Evolutionary conservation across 1,140 invertebrate genomes (phyloP).

Genomic region (Sesamia nonagrioides): DNA sequence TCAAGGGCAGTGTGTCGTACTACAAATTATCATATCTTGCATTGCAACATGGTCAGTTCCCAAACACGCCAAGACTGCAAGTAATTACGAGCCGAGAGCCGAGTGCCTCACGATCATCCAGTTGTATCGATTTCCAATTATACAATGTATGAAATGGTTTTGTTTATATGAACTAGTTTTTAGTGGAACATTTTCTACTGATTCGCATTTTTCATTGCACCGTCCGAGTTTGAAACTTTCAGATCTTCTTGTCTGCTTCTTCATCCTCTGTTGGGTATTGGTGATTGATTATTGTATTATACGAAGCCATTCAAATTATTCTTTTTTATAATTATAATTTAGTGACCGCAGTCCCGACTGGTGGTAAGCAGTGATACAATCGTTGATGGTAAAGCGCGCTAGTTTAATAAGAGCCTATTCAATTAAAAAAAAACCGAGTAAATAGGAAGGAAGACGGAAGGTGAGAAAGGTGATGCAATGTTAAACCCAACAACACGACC

Average conservation of each 20-base stretch:
- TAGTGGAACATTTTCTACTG: slow-evolving; percentile 9
- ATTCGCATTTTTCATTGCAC: slow-evolving; percentile 22
- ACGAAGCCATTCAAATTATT: background rate
- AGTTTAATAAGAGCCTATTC: too few species aligned
- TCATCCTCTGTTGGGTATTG: background rate
- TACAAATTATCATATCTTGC: slow-evolving; percentile 47
- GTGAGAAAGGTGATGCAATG: too few species aligned
- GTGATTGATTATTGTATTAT: background rate
- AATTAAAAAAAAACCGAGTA: too few species aligned
- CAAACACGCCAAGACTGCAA: slow-evolving; percentile 24
- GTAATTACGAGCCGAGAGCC: slow-evolving; percentile 8
- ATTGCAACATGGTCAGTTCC: slow-evolving; percentile 28
- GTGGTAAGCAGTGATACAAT: too few species aligned
- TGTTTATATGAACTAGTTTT: slow-evolving; percentile 23
- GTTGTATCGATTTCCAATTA: slow-evolving; percentile 46
- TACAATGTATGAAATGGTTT: slow-evolving; percentile 31
- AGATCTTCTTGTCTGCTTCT: background rate
- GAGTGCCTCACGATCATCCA: slow-evolving; percentile 22
- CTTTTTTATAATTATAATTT: too few species aligned
- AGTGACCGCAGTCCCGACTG: too few species aligned
- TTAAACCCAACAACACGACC: too few species aligned
- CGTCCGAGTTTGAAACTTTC: slow-evolving; percentile 1
- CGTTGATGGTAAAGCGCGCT: too few species aligned
- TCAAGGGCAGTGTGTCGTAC: slow-evolving; percentile 41
- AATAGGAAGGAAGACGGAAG: too few species aligned